Percentiles rank a stretch among this genome's conserved stretches.
Evolutionary conservation across 2,797 vertebrate species (phyloP).

Genomic region (Scleropages formosus): DNA sequence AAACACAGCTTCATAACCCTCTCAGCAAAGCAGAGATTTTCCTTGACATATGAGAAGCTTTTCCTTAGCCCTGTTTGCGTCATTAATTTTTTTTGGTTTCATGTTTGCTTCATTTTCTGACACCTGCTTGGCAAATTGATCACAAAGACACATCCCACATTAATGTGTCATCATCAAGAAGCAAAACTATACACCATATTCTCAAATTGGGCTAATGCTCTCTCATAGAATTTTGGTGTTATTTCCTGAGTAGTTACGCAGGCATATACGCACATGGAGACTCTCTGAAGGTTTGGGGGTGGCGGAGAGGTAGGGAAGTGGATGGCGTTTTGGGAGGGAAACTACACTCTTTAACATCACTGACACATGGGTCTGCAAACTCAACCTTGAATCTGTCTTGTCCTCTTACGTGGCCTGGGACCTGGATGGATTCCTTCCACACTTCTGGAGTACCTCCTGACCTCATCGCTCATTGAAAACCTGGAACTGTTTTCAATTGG

Average conservation of each 20-base stretch:
- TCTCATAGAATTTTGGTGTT: neutral
- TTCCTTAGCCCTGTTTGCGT: slow-evolving; percentile 1
- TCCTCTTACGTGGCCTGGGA: neutral
- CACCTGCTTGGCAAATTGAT: slow-evolving; percentile 23
- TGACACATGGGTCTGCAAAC: neutral
- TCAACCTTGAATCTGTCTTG: slow-evolving; percentile 9
- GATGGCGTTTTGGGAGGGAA: neutral
- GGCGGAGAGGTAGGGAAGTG: neutral
- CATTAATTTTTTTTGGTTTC: slow-evolving; percentile 2
- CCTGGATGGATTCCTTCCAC: neutral
- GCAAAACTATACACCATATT: neutral
- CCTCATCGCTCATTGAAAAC: too few relatives aligned
- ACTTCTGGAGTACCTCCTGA: too few relatives aligned
- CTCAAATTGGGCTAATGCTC: neutral
- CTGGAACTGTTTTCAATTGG: too few relatives aligned
- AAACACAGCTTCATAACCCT: neutral
- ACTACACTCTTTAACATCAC: neutral
- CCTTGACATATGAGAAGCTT: slow-evolving; percentile 5
- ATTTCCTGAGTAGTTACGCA: slow-evolving; percentile 7
- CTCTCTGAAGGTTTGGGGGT: neutral
- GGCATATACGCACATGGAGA: neutral
- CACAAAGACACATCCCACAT: slow-evolving; percentile 8
- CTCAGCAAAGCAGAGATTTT: slow-evolving; percentile 14
- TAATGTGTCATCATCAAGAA: neutral
- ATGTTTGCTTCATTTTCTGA: slow-evolving; percentile 14